Evolutionary conservation across 2,888 invertebrate genomes (phyloP).

Genomic region (Spilosoma lubricipeda): DNA sequence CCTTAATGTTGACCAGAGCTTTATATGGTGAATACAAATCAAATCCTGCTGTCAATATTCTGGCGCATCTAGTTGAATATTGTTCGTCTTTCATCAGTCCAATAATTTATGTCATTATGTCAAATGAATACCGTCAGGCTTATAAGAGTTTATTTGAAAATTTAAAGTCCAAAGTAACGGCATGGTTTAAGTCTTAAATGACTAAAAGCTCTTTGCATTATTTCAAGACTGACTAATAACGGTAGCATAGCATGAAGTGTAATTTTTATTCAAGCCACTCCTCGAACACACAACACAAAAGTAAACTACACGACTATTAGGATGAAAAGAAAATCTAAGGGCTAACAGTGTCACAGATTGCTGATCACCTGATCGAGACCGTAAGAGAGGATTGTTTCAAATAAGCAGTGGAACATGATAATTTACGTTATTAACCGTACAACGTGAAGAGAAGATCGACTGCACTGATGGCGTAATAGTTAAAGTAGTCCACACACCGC

Average conservation of each 20-base stretch:
- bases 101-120: constrained; percentile 97
- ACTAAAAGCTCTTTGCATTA: not conserved
- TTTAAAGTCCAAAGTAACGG: constrained; percentile 26
- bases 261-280: not conserved
- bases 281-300: not conserved
- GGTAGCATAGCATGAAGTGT: not conserved
- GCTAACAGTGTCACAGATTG: not conserved
- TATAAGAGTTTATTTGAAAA: constrained; percentile 91
- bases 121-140: constrained; percentile 95
- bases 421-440: not conserved
- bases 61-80: constrained; percentile 93
- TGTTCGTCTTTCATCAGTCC: constrained; percentile 95
- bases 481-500: no score
- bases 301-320: not conserved
- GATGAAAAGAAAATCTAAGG: not conserved
- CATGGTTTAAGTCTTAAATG: constrained; percentile 28
- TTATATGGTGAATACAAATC: constrained; percentile 88
- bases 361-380: not conserved
- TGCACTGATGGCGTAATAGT: no score
- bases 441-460: not conserved
- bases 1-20: constrained; percentile 93
- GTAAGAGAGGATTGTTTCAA: not conserved
- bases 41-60: constrained; percentile 89
- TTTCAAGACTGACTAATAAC: constrained; percentile 21
- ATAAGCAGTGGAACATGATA: not conserved